Evolutionary conservation across 1,140 invertebrate genomes (phyloP).

Genomic region (Pseudomyrmex cubaensis): DNA sequence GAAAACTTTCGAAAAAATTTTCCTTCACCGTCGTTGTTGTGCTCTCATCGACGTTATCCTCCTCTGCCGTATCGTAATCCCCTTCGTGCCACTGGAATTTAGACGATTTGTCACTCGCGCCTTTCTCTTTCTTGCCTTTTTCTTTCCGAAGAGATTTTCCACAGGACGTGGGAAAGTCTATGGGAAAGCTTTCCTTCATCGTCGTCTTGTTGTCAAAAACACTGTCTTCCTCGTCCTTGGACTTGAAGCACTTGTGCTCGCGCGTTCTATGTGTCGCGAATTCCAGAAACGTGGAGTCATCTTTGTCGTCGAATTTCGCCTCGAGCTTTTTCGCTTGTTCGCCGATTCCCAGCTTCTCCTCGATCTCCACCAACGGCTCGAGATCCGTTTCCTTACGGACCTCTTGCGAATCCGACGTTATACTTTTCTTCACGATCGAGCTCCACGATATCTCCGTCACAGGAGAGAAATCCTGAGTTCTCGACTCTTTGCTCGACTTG

Average conservation of each 20-base stretch:
- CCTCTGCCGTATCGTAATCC: no score
- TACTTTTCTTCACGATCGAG: constrained; percentile 70
- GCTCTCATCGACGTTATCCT: no score
- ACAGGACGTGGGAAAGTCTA: no score
- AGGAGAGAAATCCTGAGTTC: neutral
- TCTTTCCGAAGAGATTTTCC: no score
- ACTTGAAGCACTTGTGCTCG: neutral
- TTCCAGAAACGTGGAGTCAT: neutral
- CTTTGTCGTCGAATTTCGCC: no score
- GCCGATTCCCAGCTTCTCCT: constrained; percentile 27
- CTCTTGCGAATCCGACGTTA: constrained; percentile 46
- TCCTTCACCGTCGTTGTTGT: no score
- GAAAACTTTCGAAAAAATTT: no score
- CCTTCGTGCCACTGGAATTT: no score
- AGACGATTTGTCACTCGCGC: no score
- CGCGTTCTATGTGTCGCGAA: neutral
- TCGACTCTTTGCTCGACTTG: constrained; percentile 1
- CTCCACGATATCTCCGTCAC: constrained; percentile 71
- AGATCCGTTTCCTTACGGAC: constrained; percentile 44
- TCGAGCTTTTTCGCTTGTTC: constrained; percentile 32
- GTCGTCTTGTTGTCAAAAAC: neutral
- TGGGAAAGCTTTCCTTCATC: neutral
- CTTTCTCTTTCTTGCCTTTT: no score
- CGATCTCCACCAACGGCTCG: constrained; percentile 41
- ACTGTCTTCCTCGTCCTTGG: neutral